These are phyloP conservation scores for Merluccius polli DNA, from an alignment of 2,797 vertebrate species.

Conservation along the genomic window DNA sequence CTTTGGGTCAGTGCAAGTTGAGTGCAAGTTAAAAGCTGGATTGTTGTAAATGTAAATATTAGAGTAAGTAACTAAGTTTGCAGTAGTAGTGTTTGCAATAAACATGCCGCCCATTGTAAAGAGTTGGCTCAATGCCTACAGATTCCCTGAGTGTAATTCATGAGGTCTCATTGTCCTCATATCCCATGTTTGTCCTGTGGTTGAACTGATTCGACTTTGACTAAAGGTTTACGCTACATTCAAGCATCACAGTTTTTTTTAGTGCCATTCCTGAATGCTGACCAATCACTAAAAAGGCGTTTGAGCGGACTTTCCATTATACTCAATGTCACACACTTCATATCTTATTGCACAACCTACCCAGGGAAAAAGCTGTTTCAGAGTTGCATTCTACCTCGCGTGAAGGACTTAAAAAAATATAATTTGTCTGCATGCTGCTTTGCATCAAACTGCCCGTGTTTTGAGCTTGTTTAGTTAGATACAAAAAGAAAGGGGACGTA, in stretches of 20 bases:
- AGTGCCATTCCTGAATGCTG: conserved; percentile 25
- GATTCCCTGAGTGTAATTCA: not conserved
- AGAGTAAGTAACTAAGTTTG: not conserved
- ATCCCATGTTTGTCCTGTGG: not conserved
- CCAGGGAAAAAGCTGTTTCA: not conserved
- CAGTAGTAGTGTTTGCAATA: not conserved
- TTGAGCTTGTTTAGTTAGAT: conserved; percentile 13
- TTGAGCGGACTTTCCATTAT: not conserved
- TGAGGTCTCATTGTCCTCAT: not conserved
- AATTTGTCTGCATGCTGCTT: not conserved
- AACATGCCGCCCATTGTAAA: not conserved
- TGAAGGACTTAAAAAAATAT: conserved; percentile 17
- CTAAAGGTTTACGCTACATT: not conserved
- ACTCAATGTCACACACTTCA: conserved; percentile 12
- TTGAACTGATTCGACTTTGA: not conserved
- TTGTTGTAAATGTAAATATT: not conserved
- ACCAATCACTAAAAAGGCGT: not conserved
- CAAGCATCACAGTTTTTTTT: not conserved
- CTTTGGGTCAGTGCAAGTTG: not conserved
- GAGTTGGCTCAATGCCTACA: not conserved
- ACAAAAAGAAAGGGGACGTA: conserved; percentile 5
- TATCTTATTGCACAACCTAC: conserved; percentile 27
- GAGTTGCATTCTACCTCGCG: not conserved
- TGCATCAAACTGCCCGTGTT: not conserved
- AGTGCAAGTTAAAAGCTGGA: not conserved